These are phyloP conservation scores for Cervus canadensis DNA, from an alignment of 2,113 vertebrate species.

Conservation along the genomic window DNA sequence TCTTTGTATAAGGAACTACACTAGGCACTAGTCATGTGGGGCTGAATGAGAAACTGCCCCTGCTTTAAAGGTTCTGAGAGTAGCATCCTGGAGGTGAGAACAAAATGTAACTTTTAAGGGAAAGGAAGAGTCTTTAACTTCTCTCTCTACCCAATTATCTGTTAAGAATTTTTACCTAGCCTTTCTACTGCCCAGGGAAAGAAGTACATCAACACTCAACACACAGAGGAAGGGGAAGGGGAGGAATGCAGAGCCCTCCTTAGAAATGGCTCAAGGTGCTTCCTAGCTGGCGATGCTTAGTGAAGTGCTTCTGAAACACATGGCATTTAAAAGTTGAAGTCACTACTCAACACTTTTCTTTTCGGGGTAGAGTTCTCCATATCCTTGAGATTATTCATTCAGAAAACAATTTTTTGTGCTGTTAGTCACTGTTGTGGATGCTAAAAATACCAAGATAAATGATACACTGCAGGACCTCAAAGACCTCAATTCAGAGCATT, in stretches of 20 bases:
- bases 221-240: not conserved
- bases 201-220: not conserved
- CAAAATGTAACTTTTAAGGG: not conserved
- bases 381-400: not conserved
- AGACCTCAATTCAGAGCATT: not conserved
- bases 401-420: not conserved
- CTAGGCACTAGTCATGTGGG: not conserved
- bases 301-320: slow-evolving; percentile 1
- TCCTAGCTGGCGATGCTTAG: not conserved
- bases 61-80: slow-evolving; percentile 7
- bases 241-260: not conserved
- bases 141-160: not conserved
- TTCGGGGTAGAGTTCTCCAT: not conserved
- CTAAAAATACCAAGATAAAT: not conserved
- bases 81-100: not conserved
- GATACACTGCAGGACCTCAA: not conserved
- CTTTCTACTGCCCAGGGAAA: not conserved
- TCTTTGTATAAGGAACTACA: not conserved
- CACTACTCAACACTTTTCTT: not conserved
- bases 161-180: not conserved
- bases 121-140: not conserved
- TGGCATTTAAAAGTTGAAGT: not conserved
- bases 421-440: not conserved
- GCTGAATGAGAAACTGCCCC: not conserved
- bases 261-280: not conserved